Evolutionary conservation across 2,888 invertebrate genomes (phyloP), one percentile per base, ranked within the genome.

Genomic region (Emmelina monodactyla): DNA sequence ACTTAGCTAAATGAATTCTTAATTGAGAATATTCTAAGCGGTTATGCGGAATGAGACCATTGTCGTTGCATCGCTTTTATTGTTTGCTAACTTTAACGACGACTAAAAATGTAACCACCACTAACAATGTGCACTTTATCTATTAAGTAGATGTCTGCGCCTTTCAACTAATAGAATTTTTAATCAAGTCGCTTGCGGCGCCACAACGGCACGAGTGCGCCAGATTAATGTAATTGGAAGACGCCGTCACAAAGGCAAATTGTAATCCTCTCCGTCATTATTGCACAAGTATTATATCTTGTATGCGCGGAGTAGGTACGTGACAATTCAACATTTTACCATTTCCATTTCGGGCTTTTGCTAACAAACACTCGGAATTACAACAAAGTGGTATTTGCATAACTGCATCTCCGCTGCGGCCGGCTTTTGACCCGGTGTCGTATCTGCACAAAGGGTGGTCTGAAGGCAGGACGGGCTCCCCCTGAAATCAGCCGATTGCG

Each of bases 161-260:
- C 67, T 76, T 78, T 73, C 63, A 71, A 75, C 73, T 76, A 79
- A 78, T 78, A 78, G 76, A 75, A 75, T 78, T 75, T 78, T 79
- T 76, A 78, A 78, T 78, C 75, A 78, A 70, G 73, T 75, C 66
- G 67, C 59, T 70, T 66, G 72, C 60, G 71, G 62, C 60, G 62
- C 54, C 57, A 58, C 56, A 54, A 45, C 58, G 55, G 60, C 63
- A 55, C 64, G 60, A 63, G 62, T 57, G 55, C 69, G 65, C 67
- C 71, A 67, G 72, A 75, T 75, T 78, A 78, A 79, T 79, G 76
- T 75, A 76, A 79, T 78, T 76, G 72, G 72, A 73, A 68, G 64
- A 66, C 65, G 71, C 63, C 65, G 62, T 76, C 73, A 78, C 76
- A 78, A 78, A 78, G 66, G 78, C 76, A 78, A 78, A 78, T 78